Evolutionary conservation across 2,113 vertebrate species (phyloP), one percentile per base, ranked within the genome.

Genomic region (Redunca redunca): DNA sequence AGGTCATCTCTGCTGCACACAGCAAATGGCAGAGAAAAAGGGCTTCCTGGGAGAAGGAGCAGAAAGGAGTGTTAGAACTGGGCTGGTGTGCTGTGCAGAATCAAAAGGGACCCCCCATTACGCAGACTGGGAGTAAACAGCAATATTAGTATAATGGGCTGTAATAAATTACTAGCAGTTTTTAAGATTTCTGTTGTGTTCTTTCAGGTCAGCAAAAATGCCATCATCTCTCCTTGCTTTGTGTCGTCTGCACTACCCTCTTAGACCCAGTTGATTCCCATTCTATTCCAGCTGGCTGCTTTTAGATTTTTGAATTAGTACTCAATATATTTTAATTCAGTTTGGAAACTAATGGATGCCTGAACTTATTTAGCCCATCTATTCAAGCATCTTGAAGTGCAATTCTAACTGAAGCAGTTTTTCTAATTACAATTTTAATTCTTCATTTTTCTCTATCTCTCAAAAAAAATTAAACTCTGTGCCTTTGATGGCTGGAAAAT

Each of bases 321-420:
- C 91, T 98, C 94, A 94, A 92, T 95, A 94, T 91, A 62, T 97
- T 97, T 98, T 97, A 98, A 97, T 98, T 98, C 95, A 97, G 95
- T 97, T 98, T 97, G 64, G 93, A 53, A 96, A 98, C 95, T 98
- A 98, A 97, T 98, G 94, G 97, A 97, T 97, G 96, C 93, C 97
- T 97, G 95, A 97, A 96, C 96, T 97, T 98, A 95, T 96, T 98
- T 98, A 98, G 96, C 78, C 95, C 64, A 86, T 96, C 87, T 95
- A 96, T 95, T 97, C 91, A 97, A 98, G 94, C 95, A 97, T 97
- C 95, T 97, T 97, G 80, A 91, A 97, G 95, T 98, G 95, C 80
- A 96, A 67, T 98, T 97, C 93, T 98, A 96, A 98, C 94, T 88
- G 90, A 97, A 90, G 95, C 95, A 97, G 40, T 98, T 97, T 97